Conservation (phyloP, 2,113 vertebrate genomes). For the Tragelaphus strepsiceros region DNA sequence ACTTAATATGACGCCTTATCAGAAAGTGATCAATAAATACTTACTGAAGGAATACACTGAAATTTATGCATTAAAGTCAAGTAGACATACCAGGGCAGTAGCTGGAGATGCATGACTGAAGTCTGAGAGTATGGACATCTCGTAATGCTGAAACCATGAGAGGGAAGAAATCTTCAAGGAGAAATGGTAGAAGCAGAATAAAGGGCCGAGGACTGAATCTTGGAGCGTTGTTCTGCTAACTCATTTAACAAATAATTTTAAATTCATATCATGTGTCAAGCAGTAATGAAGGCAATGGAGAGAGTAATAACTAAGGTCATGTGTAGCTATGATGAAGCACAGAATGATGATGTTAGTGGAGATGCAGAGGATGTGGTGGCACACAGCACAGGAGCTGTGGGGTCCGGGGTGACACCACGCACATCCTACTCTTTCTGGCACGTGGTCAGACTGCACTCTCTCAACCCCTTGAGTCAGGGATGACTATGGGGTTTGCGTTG, state of each 20-base stretch:
- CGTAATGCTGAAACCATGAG: neutral
- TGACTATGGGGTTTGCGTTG: neutral
- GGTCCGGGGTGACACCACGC: accelerated
- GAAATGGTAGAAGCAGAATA: neutral
- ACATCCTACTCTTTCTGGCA: neutral
- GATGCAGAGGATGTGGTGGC: neutral
- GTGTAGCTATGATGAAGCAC: neutral
- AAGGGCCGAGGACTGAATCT: neutral
- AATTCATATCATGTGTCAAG: neutral
- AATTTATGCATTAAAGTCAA: neutral
- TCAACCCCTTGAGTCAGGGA: neutral
- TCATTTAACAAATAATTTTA: neutral
- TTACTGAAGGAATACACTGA: neutral
- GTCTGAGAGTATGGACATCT: neutral
- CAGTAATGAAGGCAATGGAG: neutral
- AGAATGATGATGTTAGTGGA: neutral
- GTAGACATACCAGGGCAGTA: neutral
- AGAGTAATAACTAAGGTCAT: neutral
- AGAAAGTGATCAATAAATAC: neutral
- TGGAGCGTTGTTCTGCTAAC: neutral
- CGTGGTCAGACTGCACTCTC: neutral
- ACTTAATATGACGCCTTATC: neutral
- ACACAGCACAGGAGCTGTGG: neutral
- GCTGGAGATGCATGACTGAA: neutral
- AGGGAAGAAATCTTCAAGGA: neutral